Conservation (phyloP, 2,888 invertebrate species). For the Cheilosia vulpina region DNA sequence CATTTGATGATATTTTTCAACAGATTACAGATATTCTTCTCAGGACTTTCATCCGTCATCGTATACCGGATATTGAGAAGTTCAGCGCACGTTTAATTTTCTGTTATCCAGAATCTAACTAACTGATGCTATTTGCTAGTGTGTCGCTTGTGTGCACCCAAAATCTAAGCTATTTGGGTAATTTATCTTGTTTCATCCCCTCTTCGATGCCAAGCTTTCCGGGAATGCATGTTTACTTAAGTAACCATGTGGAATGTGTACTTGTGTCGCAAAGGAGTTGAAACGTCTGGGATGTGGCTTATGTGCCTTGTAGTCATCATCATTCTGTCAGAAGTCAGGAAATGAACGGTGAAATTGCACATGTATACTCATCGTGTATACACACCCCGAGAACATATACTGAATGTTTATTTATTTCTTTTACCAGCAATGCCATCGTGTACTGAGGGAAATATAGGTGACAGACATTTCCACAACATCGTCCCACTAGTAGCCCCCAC, state of each 20-base stretch:
- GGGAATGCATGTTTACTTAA: constrained; percentile 21
- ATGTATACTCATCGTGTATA: constrained; percentile 29
- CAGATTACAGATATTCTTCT: too few species aligned
- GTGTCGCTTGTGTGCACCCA: neutral
- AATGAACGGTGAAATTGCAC: constrained; percentile 61
- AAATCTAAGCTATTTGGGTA: constrained; percentile 9
- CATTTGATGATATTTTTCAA: too few species aligned
- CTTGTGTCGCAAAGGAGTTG: constrained; percentile 13
- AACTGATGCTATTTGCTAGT: constrained; percentile 5
- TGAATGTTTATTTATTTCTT: constrained; percentile 50
- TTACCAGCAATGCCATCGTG: constrained; percentile 27
- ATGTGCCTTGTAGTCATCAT: constrained; percentile 46
- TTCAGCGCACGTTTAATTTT: neutral
- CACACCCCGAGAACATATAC: constrained; percentile 7
- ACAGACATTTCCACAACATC: constrained; percentile 26
- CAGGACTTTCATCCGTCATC: too few species aligned
- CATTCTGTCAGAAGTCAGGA: constrained; percentile 46
- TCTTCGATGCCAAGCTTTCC: neutral
- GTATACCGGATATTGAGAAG: neutral
- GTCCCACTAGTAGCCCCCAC: neutral
- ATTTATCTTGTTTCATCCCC: constrained; percentile 13
- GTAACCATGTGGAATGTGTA: constrained; percentile 26
- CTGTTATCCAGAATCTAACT: constrained; percentile 1
- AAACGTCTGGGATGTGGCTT: constrained; percentile 22
- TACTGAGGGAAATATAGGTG: constrained; percentile 28